Conservation (phyloP, 2,888 invertebrate genomes). For the Chaetoderma sp. region DNA sequence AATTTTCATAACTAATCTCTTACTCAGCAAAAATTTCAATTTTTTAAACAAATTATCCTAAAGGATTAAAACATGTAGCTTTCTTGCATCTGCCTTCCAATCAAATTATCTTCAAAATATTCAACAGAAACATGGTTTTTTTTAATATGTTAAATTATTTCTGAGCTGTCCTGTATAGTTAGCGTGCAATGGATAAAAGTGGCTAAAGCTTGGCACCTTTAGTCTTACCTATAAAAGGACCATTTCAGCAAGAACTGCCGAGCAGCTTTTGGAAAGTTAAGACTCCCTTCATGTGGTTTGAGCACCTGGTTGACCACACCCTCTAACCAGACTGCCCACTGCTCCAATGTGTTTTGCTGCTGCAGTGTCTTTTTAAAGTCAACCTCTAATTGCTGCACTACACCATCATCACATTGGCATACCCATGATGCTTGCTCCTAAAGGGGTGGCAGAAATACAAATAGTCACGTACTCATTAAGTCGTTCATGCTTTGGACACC, state of each 20-base stretch:
- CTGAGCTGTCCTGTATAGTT: no score
- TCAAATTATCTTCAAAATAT: no score
- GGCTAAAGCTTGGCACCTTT: no score
- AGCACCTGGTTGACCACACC: constrained; percentile 90
- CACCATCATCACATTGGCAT: constrained; percentile 90
- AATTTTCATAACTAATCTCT: no score
- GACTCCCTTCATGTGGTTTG: constrained; percentile 83
- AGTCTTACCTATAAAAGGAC: constrained; percentile 90
- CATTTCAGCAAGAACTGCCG: constrained; percentile 95
- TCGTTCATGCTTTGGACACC: neutral
- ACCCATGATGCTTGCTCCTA: constrained; percentile 92
- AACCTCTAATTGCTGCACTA: constrained; percentile 87
- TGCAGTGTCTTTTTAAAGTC: constrained; percentile 82
- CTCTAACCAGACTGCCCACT: constrained; percentile 98
- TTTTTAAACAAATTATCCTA: no score
- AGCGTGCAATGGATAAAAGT: no score
- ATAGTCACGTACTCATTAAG: neutral
- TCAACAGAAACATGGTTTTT: no score
- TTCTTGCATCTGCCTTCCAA: no score
- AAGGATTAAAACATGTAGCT: no score
- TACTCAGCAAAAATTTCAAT: no score
- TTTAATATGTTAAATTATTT: no score
- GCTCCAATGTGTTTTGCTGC: constrained; percentile 88
- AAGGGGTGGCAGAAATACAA: constrained; percentile 12
- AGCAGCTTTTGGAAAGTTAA: constrained; percentile 67